These are phyloP conservation scores for Dioctria linearis DNA, from an alignment of 2,888 invertebrate genomes.

Conservation along the genomic window DNA sequence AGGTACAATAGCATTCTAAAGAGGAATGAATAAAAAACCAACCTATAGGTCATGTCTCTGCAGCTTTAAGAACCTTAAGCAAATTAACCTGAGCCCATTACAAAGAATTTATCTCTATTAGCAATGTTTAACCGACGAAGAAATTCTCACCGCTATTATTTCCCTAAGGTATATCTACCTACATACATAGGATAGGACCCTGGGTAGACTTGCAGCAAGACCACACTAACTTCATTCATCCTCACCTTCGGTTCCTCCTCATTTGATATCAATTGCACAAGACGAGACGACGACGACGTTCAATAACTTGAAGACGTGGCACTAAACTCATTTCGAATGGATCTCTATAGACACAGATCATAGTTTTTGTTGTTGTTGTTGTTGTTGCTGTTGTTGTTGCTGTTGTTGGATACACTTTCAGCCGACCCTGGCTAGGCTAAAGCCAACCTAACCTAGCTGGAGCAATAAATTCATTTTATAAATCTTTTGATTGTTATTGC, in stretches of 20 bases:
- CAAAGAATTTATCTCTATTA: conserved; percentile 49
- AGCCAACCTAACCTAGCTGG: conserved; percentile 28
- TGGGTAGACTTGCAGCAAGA: background rate
- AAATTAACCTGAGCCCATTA: conserved; percentile 33
- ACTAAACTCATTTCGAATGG: conserved; percentile 39
- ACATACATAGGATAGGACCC: too few relatives aligned
- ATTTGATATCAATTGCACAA: conserved; percentile 49
- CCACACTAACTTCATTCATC: background rate
- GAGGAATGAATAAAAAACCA: background rate
- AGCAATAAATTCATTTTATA: conserved; percentile 47
- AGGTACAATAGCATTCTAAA: too few relatives aligned
- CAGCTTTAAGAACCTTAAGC: conserved; percentile 13
- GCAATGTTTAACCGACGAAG: conserved; percentile 41
- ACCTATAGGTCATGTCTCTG: conserved; percentile 36
- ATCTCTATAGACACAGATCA: conserved; percentile 15
- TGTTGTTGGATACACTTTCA: background rate
- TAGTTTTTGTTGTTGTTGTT: background rate
- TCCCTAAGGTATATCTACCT: conserved; percentile 12
- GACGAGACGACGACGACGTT: conserved; percentile 4
- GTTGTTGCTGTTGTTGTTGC: background rate
- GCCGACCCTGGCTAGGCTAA: conserved; percentile 20
- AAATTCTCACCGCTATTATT: conserved; percentile 50
- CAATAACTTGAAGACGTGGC: conserved; percentile 45
- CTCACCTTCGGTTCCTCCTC: conserved; percentile 45
- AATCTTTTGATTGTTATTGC: conserved; percentile 54